A percentile compares a stretch with the other conserved stretches of the same genome.
phyloP scores from a whole-genome alignment of 2,797 vertebrate species.

The Ciconia nigra region DNA sequence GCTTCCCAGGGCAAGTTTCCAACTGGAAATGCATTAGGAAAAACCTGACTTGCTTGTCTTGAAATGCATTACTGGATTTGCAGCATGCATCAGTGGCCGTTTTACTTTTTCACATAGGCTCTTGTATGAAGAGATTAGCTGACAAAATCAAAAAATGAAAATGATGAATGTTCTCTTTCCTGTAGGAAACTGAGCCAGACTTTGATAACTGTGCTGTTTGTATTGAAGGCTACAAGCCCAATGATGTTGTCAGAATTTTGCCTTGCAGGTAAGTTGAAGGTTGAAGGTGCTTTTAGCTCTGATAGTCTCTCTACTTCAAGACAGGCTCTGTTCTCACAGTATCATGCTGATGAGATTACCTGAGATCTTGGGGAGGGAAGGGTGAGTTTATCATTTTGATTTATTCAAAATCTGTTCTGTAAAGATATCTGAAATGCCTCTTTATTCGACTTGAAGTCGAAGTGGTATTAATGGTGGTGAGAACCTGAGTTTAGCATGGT shows the following conservation, averaged over 20 bases:
- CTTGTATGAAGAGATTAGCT: background rate
- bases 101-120: background rate
- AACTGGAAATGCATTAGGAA: background rate
- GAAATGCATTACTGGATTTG: background rate
- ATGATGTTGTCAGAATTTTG: conserved; percentile 93
- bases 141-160: background rate
- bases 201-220: conserved; percentile 99
- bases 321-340: background rate
- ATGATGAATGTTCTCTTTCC: conserved; percentile 46
- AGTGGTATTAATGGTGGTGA: background rate
- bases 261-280: conserved; percentile 88
- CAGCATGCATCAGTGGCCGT: background rate
- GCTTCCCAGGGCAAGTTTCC: background rate
- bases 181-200: conserved; percentile 93
- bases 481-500: background rate
- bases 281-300: background rate
- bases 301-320: background rate
- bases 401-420: background rate
- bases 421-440: background rate
- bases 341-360: background rate
- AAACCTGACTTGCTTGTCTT: background rate
- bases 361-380: background rate
- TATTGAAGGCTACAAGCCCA: conserved; percentile 96
- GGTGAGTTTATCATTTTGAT: background rate
- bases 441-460: background rate